A percentile compares a stretch with the other conserved stretches of the same genome.
Conservation (phyloP, 2,113 vertebrate species). For the Capricornis sumatraensis region DNA sequence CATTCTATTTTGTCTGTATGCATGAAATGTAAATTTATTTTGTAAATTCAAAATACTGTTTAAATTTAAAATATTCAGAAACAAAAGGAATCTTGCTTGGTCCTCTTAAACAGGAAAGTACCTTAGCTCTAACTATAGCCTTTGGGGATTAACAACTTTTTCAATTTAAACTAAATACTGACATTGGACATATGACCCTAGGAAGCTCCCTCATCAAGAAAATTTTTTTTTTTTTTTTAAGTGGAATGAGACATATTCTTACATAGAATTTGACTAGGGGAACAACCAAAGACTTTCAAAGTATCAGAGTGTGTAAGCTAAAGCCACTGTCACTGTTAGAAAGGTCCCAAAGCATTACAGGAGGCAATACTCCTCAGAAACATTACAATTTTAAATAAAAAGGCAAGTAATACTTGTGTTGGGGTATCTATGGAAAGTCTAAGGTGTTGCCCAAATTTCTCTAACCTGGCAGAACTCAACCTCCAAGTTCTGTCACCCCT, state of each 20-base stretch:
- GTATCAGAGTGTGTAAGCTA: neutral
- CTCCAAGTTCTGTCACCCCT: neutral
- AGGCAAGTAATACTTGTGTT: neutral
- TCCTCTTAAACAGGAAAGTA: constrained; percentile 16
- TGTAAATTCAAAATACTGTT: constrained; percentile 7
- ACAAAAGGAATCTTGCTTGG: neutral
- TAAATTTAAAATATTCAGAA: constrained; percentile 6
- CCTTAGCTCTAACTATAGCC: neutral
- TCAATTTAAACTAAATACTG: neutral
- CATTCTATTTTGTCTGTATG: neutral
- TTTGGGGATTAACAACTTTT: neutral
- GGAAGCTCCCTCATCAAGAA: neutral
- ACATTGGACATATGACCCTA: neutral
- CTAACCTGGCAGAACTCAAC: neutral
- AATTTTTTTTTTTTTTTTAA: neutral
- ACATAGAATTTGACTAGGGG: neutral
- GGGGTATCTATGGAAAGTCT: neutral
- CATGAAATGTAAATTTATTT: neutral
- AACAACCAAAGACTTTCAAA: neutral
- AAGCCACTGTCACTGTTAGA: neutral
- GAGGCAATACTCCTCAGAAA: neutral
- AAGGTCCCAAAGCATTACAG: neutral
- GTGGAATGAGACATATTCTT: neutral
- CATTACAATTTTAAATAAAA: neutral
- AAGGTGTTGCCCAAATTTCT: neutral